Evolutionary conservation across 2,113 vertebrate species (phyloP).

Genomic region (Oplegnathus fasciatus): DNA sequence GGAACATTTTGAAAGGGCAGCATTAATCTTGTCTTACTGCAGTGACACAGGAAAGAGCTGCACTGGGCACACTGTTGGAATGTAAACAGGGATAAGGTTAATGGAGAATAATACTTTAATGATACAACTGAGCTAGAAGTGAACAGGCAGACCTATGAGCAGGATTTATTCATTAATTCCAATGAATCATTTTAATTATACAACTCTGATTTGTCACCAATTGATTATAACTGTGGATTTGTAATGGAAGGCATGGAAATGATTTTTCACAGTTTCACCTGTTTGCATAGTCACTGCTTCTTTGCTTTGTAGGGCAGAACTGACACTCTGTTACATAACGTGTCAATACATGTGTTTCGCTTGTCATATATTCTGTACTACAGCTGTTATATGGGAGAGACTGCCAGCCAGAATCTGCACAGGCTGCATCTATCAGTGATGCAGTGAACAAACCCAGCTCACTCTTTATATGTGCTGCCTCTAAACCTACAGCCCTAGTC

Average conservation of each 20-base stretch:
- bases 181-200: conserved; percentile 41
- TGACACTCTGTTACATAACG: conserved; percentile 29
- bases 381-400: neutral
- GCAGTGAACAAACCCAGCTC: neutral
- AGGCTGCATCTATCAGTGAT: neutral
- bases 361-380: conserved; percentile 15
- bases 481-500: neutral
- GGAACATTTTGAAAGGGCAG: conserved; percentile 73
- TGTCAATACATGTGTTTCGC: conserved; percentile 23
- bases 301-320: conserved; percentile 2
- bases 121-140: conserved; percentile 18
- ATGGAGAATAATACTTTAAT: conserved; percentile 56
- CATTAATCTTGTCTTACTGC: conserved; percentile 69
- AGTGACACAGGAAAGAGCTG: conserved; percentile 37
- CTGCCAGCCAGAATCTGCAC: neutral
- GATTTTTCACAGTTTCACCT: neutral
- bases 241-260: conserved; percentile 12
- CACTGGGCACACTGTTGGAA: conserved; percentile 15
- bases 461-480: neutral
- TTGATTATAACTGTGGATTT: conserved; percentile 19
- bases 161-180: conserved; percentile 34
- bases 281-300: neutral
- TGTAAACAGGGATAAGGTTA: conserved; percentile 60
- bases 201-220: conserved; percentile 12
- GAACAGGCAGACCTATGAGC: conserved; percentile 33